Conservation (phyloP, 2,888 invertebrate species). For the Drosophila nigricruria region DNA sequence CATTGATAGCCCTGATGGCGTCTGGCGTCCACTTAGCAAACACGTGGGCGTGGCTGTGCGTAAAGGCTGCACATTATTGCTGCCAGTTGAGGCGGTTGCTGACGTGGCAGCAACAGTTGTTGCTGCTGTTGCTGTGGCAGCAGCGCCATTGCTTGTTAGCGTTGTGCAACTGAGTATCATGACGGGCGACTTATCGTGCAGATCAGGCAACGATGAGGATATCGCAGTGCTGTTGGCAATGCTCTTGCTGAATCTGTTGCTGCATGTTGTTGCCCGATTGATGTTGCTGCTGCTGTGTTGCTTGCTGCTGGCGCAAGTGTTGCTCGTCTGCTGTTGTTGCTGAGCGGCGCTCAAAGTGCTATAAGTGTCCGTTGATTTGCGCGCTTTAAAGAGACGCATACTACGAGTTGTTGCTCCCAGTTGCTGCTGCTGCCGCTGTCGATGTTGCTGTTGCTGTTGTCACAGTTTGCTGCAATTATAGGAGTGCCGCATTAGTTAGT, state of each 20-base stretch:
- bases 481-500: constrained; percentile 40
- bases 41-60: constrained; percentile 73
- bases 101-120: constrained; percentile 42
- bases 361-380: constrained; percentile 85
- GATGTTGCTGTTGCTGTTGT: constrained; percentile 16
- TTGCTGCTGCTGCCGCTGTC: constrained; percentile 1
- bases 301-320: constrained; percentile 28
- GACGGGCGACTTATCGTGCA: constrained; percentile 84
- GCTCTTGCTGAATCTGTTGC: constrained; percentile 74
- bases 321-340: constrained; percentile 43
- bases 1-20: constrained; percentile 79
- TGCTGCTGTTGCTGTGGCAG: constrained; percentile 57
- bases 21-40: constrained; percentile 77
- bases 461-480: constrained; percentile 39
- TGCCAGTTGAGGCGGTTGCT: constrained; percentile 42
- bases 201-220: constrained; percentile 84
- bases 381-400: constrained; percentile 85
- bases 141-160: constrained; percentile 71
- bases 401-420: constrained; percentile 37
- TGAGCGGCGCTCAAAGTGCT: constrained; percentile 69
- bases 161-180: constrained; percentile 85
- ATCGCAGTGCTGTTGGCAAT: constrained; percentile 79
- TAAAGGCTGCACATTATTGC: constrained; percentile 56
- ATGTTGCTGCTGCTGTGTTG: constrained; percentile 29
- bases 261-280: constrained; percentile 61